phyloP scores from a whole-genome alignment of 2,888 invertebrate genomes.

The Pantelozetes paolii region DNA sequence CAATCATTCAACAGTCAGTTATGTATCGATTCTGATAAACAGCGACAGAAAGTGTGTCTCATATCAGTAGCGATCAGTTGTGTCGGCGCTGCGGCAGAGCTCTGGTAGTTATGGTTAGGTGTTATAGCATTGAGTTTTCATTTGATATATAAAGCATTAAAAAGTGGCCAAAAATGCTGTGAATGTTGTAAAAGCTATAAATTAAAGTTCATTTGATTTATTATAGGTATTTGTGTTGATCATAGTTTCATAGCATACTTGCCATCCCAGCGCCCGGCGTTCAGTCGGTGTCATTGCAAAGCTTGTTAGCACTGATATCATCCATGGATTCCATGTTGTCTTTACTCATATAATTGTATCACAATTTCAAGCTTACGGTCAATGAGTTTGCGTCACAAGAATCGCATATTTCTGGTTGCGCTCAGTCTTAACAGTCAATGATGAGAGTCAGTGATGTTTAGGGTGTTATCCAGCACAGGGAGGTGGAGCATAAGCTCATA shows the following conservation, averaged over 20 bases:
- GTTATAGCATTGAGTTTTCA: neutral
- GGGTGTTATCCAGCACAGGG: conserved; percentile 21
- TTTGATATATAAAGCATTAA: too few relatives aligned
- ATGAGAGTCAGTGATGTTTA: conserved; percentile 23
- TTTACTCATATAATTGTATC: conserved; percentile 29
- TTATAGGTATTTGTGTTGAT: conserved; percentile 28
- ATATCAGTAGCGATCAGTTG: neutral
- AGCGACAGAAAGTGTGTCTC: conserved; percentile 4
- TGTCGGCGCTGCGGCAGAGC: neutral
- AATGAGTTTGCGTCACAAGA: conserved; percentile 35
- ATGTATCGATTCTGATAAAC: neutral
- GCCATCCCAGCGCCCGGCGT: neutral
- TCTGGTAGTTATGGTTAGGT: neutral
- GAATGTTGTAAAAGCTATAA: conserved; percentile 26
- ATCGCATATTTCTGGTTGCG: conserved; percentile 12
- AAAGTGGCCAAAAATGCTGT: conserved; percentile 15
- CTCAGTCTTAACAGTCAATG: conserved; percentile 29
- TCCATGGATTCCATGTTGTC: conserved; percentile 25
- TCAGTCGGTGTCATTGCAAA: neutral
- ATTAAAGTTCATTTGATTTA: conserved; percentile 26
- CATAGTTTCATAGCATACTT: conserved; percentile 18
- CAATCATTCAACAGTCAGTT: neutral
- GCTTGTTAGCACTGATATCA: neutral
- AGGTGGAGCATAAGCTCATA: conserved; percentile 25
- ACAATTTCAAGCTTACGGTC: conserved; percentile 30